Evolutionary conservation across 2,113 vertebrate species (phyloP).

Genomic region (Pyrgilauda ruficollis): DNA sequence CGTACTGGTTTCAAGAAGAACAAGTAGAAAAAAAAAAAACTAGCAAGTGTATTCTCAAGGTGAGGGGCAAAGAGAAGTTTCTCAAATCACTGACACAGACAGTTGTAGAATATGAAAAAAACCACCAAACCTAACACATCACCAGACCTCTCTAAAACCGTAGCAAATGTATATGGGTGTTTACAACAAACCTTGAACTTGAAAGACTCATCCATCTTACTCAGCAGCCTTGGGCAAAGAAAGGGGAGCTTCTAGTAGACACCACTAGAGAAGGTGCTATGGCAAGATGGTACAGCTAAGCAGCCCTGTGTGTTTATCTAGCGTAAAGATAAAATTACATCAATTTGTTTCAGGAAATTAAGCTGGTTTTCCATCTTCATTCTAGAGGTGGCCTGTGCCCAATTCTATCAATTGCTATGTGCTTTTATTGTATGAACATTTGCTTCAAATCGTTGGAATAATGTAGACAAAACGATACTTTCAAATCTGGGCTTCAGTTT

Average conservation of each 20-base stretch:
- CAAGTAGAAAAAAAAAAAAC: not conserved
- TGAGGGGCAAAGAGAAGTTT: not conserved
- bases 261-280: not conserved
- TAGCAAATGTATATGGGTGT: fast-evolving
- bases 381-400: not conserved
- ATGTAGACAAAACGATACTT: not conserved
- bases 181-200: not conserved
- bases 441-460: not conserved
- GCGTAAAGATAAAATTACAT: not conserved
- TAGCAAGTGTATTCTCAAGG: not conserved
- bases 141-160: fast-evolving
- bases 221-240: not conserved
- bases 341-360: not conserved
- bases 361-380: not conserved
- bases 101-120: not conserved
- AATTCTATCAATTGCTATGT: not conserved
- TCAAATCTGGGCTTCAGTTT: not conserved
- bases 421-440: not conserved
- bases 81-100: not conserved
- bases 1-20: not conserved
- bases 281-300: not conserved
- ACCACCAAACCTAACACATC: fast-evolving
- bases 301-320: not conserved
- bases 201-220: not conserved
- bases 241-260: not conserved